Base-by-base conservation (phyloP, 1,140 invertebrate genomes). In the Sycophaga agraensis region DNA sequence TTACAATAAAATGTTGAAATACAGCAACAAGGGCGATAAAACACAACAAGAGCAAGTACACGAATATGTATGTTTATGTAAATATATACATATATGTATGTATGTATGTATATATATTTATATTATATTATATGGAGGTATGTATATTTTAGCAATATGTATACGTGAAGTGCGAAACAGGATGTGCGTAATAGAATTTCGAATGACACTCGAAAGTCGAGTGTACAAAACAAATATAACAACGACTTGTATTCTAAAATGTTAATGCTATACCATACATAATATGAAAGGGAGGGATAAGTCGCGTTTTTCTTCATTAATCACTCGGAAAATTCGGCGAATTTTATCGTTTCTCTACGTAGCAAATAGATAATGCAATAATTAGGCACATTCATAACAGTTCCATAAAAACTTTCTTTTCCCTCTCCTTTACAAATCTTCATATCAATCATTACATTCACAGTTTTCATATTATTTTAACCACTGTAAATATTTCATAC, bases 1-100 rank as follows among this genome's bases (percentile, higher is more conserved):
- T 57, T 57, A 63, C 61, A 63, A 63, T 63, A 63, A 63, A 63
- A 63, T 63, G 61, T 63, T 39, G 61, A 63, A 63, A 63, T 57
- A 63, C 54, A 57, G 42, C 55, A 63, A 63, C 61, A 63, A 63
- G 61, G 61, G 37, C 37, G 16, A 63, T 61, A 55, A 56, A 56
- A 63, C 60, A 63, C 60, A 56, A 63, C 53, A 63, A 63, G 46
- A 45, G 60, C 45, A 50, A 56, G 53, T 56, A 61, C 46, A 63
- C 35, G 28, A 35, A 56, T 50, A 56, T 56, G 43, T 51, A 42
- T 50, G 19, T 60, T 42, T 39, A 45, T 26, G 22, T 54, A 17
- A 14, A 22, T 42, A 28, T 59, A 42, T 42, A 50, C 22, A 42
- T 40, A 34, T 51, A 43, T 51, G 16, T 43, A 22, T 51, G 51